These are phyloP conservation scores for Pelmatolapia mariae DNA, from an alignment of 2,113 vertebrate genomes.

Conservation along the genomic window DNA sequence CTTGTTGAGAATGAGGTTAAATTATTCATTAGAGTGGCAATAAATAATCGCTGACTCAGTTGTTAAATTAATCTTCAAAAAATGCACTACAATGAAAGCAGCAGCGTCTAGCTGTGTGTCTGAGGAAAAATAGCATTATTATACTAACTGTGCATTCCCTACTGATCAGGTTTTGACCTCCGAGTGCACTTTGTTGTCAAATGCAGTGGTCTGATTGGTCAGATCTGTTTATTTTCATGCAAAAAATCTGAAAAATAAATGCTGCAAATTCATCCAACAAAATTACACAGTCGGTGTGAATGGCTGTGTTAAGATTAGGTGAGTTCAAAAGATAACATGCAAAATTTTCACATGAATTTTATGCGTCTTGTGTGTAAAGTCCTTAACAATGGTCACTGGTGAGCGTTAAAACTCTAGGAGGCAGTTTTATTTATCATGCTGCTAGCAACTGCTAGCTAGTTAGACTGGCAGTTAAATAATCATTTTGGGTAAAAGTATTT, in stretches of 20 bases:
- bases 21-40: not conserved
- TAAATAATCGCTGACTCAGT: not conserved
- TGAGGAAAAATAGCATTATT: not conserved
- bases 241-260: not conserved
- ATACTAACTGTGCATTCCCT: not conserved
- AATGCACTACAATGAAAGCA: not conserved
- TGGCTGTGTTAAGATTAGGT: not conserved
- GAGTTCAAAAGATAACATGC: not conserved
- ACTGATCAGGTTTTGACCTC: not conserved
- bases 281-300: accelerated
- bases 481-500: not conserved
- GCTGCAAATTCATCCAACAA: not conserved
- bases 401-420: not conserved
- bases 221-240: not conserved
- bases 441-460: not conserved
- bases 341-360: not conserved
- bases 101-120: not conserved
- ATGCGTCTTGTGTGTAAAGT: not conserved
- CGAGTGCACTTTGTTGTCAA: not conserved
- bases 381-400: not conserved
- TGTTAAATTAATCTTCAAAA: not conserved
- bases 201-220: not conserved
- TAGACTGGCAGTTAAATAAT: not conserved
- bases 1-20: not conserved
- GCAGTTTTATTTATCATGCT: not conserved